Conservation (phyloP, 2,888 invertebrate genomes). For the Fissipunctia ypsillon region DNA sequence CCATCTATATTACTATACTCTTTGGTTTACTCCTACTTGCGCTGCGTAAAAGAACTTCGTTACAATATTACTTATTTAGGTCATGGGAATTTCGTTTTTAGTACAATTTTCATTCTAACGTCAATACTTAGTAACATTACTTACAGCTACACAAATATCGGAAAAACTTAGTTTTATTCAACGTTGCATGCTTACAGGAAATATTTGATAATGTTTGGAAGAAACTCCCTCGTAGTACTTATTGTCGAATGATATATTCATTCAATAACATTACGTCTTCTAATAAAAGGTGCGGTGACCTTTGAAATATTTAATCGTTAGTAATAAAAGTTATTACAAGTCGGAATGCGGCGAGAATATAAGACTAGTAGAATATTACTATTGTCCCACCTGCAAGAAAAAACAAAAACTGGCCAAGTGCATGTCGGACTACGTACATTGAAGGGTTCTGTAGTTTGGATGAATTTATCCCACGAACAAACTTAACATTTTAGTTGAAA, state of each 20-base stretch:
- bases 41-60: too few relatives aligned
- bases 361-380: too few relatives aligned
- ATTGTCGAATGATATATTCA: slow-evolving; percentile 32
- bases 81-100: background rate
- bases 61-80: too few relatives aligned
- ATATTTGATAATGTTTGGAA: slow-evolving; percentile 29
- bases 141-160: slow-evolving; percentile 35
- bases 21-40: too few relatives aligned
- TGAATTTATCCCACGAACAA: too few relatives aligned
- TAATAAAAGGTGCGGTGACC: background rate
- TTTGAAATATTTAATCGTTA: background rate
- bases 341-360: background rate
- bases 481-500: too few relatives aligned
- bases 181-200: slow-evolving; percentile 49
- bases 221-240: background rate
- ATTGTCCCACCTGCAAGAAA: too few relatives aligned
- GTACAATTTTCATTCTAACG: slow-evolving; percentile 5
- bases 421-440: too few relatives aligned
- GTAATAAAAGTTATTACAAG: background rate
- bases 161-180: slow-evolving; percentile 23
- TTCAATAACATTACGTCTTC: slow-evolving; percentile 21
- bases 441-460: too few relatives aligned
- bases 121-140: slow-evolving; percentile 27
- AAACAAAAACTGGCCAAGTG: too few relatives aligned
- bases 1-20: too few relatives aligned